These are phyloP conservation scores for Chouioia cunea DNA, from an alignment of 2,888 invertebrate genomes.

Conservation along the genomic window DNA sequence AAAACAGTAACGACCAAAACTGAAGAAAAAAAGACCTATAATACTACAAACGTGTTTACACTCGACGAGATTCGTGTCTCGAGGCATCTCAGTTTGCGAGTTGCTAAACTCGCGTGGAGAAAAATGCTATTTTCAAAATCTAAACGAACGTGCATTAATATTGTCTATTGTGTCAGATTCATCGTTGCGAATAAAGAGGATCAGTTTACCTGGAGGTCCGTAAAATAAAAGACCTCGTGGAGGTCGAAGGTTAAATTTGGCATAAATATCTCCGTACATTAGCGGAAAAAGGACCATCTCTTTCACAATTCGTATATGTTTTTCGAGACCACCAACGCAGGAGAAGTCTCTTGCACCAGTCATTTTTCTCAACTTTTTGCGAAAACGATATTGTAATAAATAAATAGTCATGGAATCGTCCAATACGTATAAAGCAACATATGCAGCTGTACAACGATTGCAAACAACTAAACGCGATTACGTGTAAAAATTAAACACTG, in stretches of 20 bases:
- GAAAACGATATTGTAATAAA: not conserved
- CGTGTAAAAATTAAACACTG: conserved; percentile 31
- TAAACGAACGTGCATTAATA: too few relatives aligned
- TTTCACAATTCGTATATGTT: conserved; percentile 85
- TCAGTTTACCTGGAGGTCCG: conserved; percentile 82
- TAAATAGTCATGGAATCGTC: not conserved
- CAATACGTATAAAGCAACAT: not conserved
- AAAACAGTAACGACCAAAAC: too few relatives aligned
- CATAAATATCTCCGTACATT: conserved; percentile 89
- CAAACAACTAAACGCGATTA: conserved; percentile 57
- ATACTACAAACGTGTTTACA: too few relatives aligned
- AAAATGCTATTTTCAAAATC: too few relatives aligned
- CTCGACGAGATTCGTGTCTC: too few relatives aligned
- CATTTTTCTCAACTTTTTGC: conserved; percentile 31
- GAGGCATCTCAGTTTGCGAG: too few relatives aligned
- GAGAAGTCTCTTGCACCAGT: conserved; percentile 59
- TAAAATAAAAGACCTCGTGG: conserved; percentile 91
- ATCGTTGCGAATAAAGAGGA: too few relatives aligned
- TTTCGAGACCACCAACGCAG: conserved; percentile 83
- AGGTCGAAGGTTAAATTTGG: conserved; percentile 84
- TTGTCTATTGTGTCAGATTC: too few relatives aligned
- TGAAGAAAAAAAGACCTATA: too few relatives aligned
- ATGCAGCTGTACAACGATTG: not conserved
- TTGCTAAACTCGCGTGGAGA: too few relatives aligned
- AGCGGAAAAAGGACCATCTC: conserved; percentile 93